Evolutionary conservation across 2,113 vertebrate genomes (phyloP).

Genomic region (Pterocles gutturalis): DNA sequence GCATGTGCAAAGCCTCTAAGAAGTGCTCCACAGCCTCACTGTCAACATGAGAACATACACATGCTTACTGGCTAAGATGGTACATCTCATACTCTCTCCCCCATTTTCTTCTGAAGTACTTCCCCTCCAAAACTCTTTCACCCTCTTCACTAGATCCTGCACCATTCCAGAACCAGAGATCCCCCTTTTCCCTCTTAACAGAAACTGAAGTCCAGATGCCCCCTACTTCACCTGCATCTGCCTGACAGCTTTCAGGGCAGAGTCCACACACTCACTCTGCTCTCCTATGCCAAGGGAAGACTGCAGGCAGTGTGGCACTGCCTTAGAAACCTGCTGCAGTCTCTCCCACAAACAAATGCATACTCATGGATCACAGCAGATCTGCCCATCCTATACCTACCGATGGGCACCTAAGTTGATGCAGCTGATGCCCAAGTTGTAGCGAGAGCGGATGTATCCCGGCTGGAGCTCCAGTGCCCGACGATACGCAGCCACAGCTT

Average conservation of each 20-base stretch:
- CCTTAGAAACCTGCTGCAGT: fast-evolving
- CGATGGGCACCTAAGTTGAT: slow-evolving; percentile 96
- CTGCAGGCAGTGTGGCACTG: not conserved
- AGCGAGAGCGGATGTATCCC: slow-evolving; percentile 95
- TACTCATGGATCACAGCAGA: not conserved
- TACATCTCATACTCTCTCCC: not conserved
- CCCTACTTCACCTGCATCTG: not conserved
- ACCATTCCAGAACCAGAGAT: not conserved
- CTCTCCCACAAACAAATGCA: not conserved
- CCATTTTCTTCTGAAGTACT: not conserved
- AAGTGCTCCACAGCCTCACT: slow-evolving; percentile 99
- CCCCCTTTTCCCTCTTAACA: not conserved
- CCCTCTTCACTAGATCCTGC: not conserved
- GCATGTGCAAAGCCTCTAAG: slow-evolving; percentile 93
- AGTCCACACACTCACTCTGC: not conserved
- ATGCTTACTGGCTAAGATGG: not conserved
- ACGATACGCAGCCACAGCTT: slow-evolving; percentile 94
- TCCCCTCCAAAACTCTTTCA: not conserved
- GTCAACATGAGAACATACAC: not conserved
- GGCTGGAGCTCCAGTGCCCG: slow-evolving; percentile 94
- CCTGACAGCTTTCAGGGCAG: not conserved
- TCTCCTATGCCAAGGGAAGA: not conserved
- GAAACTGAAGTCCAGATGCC: not conserved
- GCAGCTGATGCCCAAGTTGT: slow-evolving; percentile 97
- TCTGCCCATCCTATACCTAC: slow-evolving; percentile 73